phyloP scores from a whole-genome alignment of 2,113 vertebrate genomes.

The Pandion haliaetus region DNA sequence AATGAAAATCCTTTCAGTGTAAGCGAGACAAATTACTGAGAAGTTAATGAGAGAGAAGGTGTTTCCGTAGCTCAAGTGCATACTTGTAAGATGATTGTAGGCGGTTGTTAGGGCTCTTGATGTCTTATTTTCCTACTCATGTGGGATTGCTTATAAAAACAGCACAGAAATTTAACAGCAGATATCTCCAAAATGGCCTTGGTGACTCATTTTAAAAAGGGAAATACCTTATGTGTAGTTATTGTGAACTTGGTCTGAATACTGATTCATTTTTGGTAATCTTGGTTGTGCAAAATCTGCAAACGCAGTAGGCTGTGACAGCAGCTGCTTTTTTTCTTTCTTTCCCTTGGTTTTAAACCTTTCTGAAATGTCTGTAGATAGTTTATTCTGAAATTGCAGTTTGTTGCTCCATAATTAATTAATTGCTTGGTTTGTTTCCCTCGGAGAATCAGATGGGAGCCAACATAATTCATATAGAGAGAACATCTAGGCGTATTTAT shows the following conservation, averaged over 20 bases:
- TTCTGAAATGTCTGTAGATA: not conserved
- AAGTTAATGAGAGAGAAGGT: not conserved
- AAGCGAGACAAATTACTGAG: not conserved
- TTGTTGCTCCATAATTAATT: not conserved
- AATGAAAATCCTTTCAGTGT: not conserved
- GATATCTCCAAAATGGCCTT: not conserved
- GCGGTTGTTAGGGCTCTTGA: not conserved
- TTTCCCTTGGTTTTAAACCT: not conserved
- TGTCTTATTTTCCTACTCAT: not conserved
- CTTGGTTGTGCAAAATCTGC: not conserved
- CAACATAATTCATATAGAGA: accelerated
- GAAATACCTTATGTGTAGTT: not conserved
- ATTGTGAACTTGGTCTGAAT: not conserved
- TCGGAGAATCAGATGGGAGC: not conserved
- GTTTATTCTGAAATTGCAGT: not conserved
- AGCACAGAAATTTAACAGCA: not conserved
- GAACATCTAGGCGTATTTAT: not conserved
- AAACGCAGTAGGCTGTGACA: not conserved
- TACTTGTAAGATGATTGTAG: not conserved
- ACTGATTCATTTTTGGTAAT: not conserved
- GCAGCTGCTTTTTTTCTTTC: not conserved
- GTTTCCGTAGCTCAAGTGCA: not conserved
- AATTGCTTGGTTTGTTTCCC: not conserved
- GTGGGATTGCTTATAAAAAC: not conserved
- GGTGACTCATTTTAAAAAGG: slow-evolving; percentile 3